Percentiles rank a stretch among this genome's conserved stretches.
These are phyloP conservation scores for Macquaria ambigua DNA, from an alignment of 2,113 vertebrate genomes.

Conservation along the genomic window DNA sequence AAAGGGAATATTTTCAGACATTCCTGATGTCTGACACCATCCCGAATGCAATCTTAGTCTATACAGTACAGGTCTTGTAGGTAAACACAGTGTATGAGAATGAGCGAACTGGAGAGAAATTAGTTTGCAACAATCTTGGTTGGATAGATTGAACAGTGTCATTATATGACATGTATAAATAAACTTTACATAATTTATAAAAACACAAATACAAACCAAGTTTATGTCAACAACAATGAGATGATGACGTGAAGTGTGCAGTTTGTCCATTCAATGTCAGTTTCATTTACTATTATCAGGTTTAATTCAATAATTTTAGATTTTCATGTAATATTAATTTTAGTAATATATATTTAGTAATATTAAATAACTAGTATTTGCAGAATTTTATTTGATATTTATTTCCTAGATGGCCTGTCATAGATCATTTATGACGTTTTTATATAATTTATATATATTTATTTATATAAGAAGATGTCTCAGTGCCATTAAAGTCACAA, in stretches of 20 bases:
- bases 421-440: neutral
- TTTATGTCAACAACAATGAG: neutral
- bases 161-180: neutral
- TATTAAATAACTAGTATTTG: neutral
- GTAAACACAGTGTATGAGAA: neutral
- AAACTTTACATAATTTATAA: neutral
- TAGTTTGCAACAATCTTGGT: too few relatives aligned
- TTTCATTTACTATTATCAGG: neutral
- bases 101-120: neutral
- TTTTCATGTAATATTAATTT: neutral
- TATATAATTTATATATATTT: too few relatives aligned
- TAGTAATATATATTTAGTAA: too few relatives aligned
- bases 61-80: neutral
- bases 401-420: neutral
- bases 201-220: neutral
- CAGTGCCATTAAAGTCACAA: too few relatives aligned
- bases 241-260: neutral
- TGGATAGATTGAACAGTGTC: neutral
- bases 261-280: neutral
- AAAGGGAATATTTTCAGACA: neutral
- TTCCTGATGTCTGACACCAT: neutral
- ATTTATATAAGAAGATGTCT: too few relatives aligned
- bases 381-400: neutral
- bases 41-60: neutral
- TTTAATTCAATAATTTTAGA: neutral